A percentile compares a stretch with the other conserved stretches of the same genome.
phyloP scores from a whole-genome alignment of 92 coral and sea anemone species.

The Paragorgia papillata region DNA sequence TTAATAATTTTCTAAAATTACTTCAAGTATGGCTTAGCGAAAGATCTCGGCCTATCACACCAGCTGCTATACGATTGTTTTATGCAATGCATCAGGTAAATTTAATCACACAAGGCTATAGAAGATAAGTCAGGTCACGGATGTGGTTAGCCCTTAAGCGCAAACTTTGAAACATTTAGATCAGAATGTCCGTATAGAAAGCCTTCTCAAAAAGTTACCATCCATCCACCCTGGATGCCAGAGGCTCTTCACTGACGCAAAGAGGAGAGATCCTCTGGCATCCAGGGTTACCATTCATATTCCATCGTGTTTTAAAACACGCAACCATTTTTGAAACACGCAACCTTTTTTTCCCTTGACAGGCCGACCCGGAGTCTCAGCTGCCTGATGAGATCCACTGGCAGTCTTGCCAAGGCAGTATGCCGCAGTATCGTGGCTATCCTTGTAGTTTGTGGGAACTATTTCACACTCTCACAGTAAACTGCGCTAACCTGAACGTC shows the following conservation, averaged over 20 bases:
- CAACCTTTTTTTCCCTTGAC: background rate
- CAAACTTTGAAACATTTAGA: too few relatives aligned
- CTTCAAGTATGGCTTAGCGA: constrained; percentile 48
- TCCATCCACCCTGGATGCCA: too few relatives aligned
- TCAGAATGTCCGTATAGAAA: too few relatives aligned
- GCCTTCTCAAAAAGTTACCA: too few relatives aligned
- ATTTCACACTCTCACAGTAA: constrained; percentile 91
- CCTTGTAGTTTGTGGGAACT: constrained; percentile 91
- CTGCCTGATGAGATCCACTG: constrained; percentile 65
- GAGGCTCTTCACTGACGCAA: too few relatives aligned
- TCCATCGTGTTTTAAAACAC: too few relatives aligned
- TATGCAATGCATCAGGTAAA: constrained; percentile 34
- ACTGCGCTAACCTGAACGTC: constrained; percentile 58
- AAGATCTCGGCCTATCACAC: constrained; percentile 13
- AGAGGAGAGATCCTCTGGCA: too few relatives aligned
- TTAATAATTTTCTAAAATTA: constrained; percentile 51
- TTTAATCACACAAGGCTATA: background rate
- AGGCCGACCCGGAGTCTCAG: constrained; percentile 29
- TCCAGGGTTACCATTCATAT: too few relatives aligned
- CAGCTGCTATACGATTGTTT: constrained; percentile 5
- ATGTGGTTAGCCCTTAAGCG: background rate
- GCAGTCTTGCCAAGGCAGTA: constrained; percentile 86
- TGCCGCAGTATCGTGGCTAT: constrained; percentile 84
- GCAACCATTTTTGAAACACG: too few relatives aligned
- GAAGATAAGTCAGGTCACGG: background rate